Base-by-base conservation (phyloP, 2,113 vertebrate species). In the Neogale vison region DNA sequence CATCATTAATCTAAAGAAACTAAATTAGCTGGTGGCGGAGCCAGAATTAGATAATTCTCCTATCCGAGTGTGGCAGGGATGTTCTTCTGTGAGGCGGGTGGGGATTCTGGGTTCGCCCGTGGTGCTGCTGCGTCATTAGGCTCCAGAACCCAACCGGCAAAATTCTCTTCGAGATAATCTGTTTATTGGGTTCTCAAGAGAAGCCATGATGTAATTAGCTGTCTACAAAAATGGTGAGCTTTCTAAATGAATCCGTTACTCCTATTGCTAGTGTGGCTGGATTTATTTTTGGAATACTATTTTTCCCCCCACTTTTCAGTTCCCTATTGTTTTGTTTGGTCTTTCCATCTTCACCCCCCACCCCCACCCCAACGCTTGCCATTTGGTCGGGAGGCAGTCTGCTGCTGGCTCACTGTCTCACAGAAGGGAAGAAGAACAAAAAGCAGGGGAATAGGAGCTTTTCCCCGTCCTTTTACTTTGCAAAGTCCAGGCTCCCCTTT, bases 1-100 rank as follows among this genome's bases (percentile, higher is more conserved):
- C 39, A 26, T 95, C 90, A 97, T 97, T 94, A 96, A 96, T 95
- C 84, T 85, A 95, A 76, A 96, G 94, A 96, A 98, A 95, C 85
- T 36, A 92, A 77, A 96, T 90, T 94, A 96, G 52, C 87, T 94
- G 81, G 81, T 96, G 90, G 52, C 92, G 82, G 61, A 89, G 79
- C 55, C 90, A 72, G 93, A 93, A 93, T 95, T 90, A 93, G 95
- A 90, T 96, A 85, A 80, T 55, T 67, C 83, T 84, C 90, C 90
- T 88, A 77, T 95, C n/a, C 3, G 50, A 39, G 63, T 21, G 23
- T 93, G 92, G 87, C 69, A 10, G 3, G 65, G 57, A 55, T 18
- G 21, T 29, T 74, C 63, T 95, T 55, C 71, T 45, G 42, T 3
- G n/a, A 84, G 79, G 45, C 3, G 0, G 7, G 26, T 4, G 36